A percentile compares a stretch with the other conserved stretches of the same genome.
Evolutionary conservation across 2,888 invertebrate species (phyloP).

Genomic region (Antitype chi): DNA sequence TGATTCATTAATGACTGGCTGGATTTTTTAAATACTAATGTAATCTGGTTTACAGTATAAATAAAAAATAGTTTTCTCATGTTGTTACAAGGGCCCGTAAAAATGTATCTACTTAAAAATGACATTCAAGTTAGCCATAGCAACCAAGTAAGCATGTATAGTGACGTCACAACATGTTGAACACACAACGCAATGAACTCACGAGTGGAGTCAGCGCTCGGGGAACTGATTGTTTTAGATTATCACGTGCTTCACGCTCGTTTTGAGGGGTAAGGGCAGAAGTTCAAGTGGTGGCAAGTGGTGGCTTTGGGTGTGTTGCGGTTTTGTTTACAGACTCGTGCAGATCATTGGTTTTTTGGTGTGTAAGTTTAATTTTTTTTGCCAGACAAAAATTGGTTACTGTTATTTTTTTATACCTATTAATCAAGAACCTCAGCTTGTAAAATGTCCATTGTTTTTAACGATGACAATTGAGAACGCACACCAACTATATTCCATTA

Average conservation of each 20-base stretch:
- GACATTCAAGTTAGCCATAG: not conserved
- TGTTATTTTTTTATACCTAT: not conserved
- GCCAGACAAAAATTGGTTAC: not conserved
- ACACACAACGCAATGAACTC: conserved; percentile 49
- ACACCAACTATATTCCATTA: not conserved
- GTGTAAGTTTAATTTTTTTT: not conserved
- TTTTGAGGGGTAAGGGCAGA: conserved; percentile 41
- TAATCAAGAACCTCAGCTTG: too few species aligned
- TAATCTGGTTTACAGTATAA: not conserved
- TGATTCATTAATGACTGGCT: not conserved
- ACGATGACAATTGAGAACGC: too few species aligned
- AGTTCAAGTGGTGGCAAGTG: conserved; percentile 28
- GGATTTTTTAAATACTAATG: not conserved
- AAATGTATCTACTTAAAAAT: conserved; percentile 9
- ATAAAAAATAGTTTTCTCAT: not conserved
- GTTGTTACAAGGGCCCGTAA: not conserved
- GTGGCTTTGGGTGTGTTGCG: conserved; percentile 22
- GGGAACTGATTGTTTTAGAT: conserved; percentile 57
- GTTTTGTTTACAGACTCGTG: conserved; percentile 26
- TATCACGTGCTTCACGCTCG: conserved; percentile 51
- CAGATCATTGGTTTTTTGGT: not conserved
- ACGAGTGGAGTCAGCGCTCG: conserved; percentile 63
- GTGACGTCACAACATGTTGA: conserved; percentile 35
- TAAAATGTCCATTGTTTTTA: not conserved
- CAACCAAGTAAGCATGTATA: not conserved